Conservation (phyloP, 2,888 invertebrate genomes). For the Therioaphis trifolii region DNA sequence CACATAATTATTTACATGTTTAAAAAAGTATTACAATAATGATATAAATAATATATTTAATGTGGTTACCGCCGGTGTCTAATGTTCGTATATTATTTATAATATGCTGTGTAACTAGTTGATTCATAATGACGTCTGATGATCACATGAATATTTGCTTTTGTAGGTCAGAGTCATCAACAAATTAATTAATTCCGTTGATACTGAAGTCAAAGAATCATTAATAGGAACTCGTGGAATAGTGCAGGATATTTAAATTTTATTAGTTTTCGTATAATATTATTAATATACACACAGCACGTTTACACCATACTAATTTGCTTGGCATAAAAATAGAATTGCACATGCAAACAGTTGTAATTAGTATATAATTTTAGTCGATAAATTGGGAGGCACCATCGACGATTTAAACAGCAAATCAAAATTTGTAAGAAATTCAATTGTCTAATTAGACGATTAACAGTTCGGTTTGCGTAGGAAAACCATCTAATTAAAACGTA, state of each 20-base stretch:
- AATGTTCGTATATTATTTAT: not conserved
- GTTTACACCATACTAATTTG: too few species aligned
- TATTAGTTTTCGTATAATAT: not conserved
- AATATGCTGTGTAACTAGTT: not conserved
- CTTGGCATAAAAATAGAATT: not conserved
- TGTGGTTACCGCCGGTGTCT: not conserved
- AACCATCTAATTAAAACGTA: conserved; percentile 12
- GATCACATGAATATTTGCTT: conserved; percentile 42
- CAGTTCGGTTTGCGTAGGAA: not conserved
- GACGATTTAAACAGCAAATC: not conserved
- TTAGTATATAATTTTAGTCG: not conserved
- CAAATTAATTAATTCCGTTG: conserved; percentile 53
- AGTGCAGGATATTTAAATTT: not conserved
- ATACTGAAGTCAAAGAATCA: conserved; percentile 36
- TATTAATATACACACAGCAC: too few species aligned
- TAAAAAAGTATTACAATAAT: not conserved
- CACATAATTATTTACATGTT: not conserved
- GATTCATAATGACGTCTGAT: conserved; percentile 15
- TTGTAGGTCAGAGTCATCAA: conserved; percentile 59
- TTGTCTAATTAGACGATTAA: not conserved
- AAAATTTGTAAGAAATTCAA: not conserved
- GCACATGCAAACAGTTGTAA: not conserved
- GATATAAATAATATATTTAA: not conserved
- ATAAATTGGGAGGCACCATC: not conserved
- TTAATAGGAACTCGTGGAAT: conserved; percentile 25